These are phyloP conservation scores for Rugalucina vietnamica DNA, from an alignment of 2,888 invertebrate species.

Conservation along the genomic window DNA sequence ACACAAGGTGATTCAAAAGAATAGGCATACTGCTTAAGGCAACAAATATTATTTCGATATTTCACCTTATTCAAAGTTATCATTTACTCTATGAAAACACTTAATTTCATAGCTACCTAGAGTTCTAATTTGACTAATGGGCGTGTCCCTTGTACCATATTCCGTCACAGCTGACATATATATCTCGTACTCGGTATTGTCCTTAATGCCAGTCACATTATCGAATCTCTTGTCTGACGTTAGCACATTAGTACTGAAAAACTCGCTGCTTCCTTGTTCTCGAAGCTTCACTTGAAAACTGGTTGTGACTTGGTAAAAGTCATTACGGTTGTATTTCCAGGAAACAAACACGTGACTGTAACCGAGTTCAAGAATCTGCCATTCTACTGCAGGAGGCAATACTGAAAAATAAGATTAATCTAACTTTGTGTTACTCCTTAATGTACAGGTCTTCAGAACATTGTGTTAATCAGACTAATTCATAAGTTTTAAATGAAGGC, in stretches of 20 bases:
- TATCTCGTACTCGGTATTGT: slow-evolving; percentile 36
- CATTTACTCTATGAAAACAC: no score
- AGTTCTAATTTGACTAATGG: slow-evolving; percentile 21
- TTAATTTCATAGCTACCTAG: no score
- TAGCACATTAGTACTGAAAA: slow-evolving; percentile 6
- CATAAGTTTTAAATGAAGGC: no score
- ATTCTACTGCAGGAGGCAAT: slow-evolving; percentile 48
- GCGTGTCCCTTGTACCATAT: slow-evolving; percentile 31
- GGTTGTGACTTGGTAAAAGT: slow-evolving; percentile 39
- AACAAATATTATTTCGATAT: no score
- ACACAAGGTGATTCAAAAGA: no score
- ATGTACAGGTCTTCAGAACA: no score
- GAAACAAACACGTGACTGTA: slow-evolving; percentile 33
- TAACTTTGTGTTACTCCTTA: no score
- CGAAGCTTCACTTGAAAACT: slow-evolving; percentile 23
- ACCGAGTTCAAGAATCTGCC: slow-evolving; percentile 1
- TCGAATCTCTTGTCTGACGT: background rate
- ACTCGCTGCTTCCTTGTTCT: background rate
- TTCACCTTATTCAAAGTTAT: no score
- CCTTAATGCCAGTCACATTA: slow-evolving; percentile 38
- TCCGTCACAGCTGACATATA: slow-evolving; percentile 39
- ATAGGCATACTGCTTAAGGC: no score
- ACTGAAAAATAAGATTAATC: slow-evolving; percentile 39
- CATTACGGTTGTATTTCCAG: slow-evolving; percentile 42
- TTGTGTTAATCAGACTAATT: no score